Evolutionary conservation across 37 sponge, comb jelly and placozoan genomes (phyloP), one percentile per base, ranked within the genome.

Genomic region (Oscarella lobularis): DNA sequence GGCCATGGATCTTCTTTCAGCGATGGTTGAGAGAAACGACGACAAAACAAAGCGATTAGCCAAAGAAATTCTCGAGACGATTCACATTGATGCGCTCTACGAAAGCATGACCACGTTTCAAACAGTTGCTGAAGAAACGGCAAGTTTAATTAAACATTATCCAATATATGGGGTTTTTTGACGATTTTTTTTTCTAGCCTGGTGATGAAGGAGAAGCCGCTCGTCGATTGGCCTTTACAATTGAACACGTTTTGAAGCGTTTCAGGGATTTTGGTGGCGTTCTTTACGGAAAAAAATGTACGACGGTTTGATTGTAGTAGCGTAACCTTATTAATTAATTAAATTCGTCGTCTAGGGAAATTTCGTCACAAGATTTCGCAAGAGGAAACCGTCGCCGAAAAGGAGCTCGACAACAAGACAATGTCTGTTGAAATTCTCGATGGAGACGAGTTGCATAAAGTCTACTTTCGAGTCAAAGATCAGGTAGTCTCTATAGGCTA

Each of bases 21-120:
- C 67, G 1, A 74, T 83, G 74, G 29, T 78, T 41, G 84, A 83
- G 32, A 75, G 78, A 1, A 83, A 77, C 6, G 72, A 79, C 33
- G n/a, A 33, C 6, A 40, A 83, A 3, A 48, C 79, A 66, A 37
- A 37, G 5, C 40, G 54, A 27, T 33, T 83, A 33, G 75, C 54
- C 1, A 33, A 76, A 66, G 66, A 76, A 41, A 41, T 76, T 31
- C 77, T 76, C 1, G 41, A 76, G 65, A 48, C 77, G 9, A 38
- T 76, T 6, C 48, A 76, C 55, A 54, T 40, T 67, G 77, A 76
- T n/a, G 54, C 77, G 32, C 1, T 76, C 0, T 41, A 39, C 30
- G 77, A 66, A n/a, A n/a, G 0, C 33, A 39, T 76, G 32, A 66
- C 29, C 67, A 20, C 60, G 20, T 76, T 76, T 32, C 20, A 76